phyloP scores from a whole-genome alignment of 2,113 vertebrate genomes.

The Stomatorhinus ivindoensis region DNA sequence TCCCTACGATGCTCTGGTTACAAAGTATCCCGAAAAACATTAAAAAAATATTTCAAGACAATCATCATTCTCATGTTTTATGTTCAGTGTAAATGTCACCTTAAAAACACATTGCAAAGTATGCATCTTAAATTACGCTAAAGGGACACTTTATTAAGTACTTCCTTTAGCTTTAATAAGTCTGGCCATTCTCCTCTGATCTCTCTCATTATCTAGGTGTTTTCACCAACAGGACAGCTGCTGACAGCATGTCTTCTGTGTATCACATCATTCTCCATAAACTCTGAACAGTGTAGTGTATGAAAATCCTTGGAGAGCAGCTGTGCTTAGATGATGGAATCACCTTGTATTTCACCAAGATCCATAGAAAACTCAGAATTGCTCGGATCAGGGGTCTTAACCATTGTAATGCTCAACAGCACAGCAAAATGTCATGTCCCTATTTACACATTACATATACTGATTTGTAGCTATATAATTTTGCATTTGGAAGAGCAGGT shows the following conservation, averaged over 20 bases:
- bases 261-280: background rate
- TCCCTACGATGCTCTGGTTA: background rate
- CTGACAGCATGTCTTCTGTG: background rate
- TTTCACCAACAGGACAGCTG: background rate
- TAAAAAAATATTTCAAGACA: background rate
- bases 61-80: background rate
- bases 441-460: background rate
- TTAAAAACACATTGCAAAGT: background rate
- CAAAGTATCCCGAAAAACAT: background rate
- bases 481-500: background rate
- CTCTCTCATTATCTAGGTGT: background rate
- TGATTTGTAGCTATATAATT: background rate
- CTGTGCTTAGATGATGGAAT: background rate
- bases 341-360: background rate
- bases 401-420: background rate
- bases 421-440: background rate
- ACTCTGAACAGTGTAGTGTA: background rate
- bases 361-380: background rate
- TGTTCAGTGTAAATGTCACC: background rate
- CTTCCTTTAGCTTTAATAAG: background rate
- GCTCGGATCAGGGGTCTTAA: background rate
- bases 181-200: background rate
- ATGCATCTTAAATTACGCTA: background rate
- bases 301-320: background rate
- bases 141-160: background rate